Evolutionary conservation across 2,888 invertebrate genomes (phyloP).

Genomic region (Ashinkailepas kermadecensis): DNA sequence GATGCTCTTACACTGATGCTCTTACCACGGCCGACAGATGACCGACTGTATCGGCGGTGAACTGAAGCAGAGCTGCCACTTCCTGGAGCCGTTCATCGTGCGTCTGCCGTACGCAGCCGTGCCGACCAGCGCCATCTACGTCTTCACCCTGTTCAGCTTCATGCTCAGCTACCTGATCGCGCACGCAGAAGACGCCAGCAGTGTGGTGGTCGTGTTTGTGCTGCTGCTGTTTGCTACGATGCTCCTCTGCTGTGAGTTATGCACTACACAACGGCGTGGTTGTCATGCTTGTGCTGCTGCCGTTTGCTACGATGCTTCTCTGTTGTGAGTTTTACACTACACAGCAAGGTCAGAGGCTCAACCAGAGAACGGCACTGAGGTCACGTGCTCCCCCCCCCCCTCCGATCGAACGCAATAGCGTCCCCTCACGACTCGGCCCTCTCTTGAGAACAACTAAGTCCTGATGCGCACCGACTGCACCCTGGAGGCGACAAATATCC

Average conservation of each 20-base stretch:
- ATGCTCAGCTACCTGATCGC: constrained; percentile 43
- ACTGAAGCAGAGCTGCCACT: neutral
- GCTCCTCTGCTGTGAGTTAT: constrained; percentile 6
- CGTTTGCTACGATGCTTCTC: constrained; percentile 12
- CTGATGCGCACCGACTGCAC: too few relatives aligned
- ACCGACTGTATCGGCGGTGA: constrained; percentile 14
- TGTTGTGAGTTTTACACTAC: neutral
- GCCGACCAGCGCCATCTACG: constrained; percentile 60
- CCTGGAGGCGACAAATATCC: too few relatives aligned
- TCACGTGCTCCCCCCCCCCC: too few relatives aligned
- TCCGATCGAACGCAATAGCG: too few relatives aligned
- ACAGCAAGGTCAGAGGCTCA: too few relatives aligned
- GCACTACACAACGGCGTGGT: constrained; percentile 55
- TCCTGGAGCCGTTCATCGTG: constrained; percentile 7
- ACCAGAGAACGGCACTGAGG: too few relatives aligned
- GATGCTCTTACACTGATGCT: too few relatives aligned
- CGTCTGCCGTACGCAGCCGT: constrained; percentile 35
- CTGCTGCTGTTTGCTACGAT: constrained; percentile 18
- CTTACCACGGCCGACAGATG: neutral
- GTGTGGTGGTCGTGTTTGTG: constrained; percentile 53
- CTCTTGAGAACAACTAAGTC: too few relatives aligned
- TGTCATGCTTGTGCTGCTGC: constrained; percentile 46
- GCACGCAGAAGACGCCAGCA: constrained; percentile 60
- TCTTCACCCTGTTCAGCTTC: constrained; percentile 52
- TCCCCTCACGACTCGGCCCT: too few relatives aligned